These are phyloP conservation scores for Bambusicola thoracicus DNA, from an alignment of 2,113 vertebrate species.

Conservation along the genomic window DNA sequence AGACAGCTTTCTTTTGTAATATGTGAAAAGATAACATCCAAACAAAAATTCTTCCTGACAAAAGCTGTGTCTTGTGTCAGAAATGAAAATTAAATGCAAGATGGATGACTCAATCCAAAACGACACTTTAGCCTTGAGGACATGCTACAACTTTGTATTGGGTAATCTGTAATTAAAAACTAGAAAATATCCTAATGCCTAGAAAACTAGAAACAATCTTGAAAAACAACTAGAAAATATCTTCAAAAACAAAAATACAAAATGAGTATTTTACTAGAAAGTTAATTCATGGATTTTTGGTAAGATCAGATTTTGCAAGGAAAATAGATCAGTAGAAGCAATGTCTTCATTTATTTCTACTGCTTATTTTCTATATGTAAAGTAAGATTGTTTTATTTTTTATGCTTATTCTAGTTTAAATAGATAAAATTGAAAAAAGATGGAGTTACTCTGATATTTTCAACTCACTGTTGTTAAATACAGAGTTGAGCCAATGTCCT, in stretches of 20 bases:
- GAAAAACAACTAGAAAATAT: neutral
- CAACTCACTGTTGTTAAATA: neutral
- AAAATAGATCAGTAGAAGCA: neutral
- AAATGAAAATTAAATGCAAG: conserved; percentile 60
- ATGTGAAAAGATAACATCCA: conserved; percentile 22
- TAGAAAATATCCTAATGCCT: neutral
- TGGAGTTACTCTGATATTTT: neutral
- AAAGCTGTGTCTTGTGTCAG: conserved; percentile 57
- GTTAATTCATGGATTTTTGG: neutral
- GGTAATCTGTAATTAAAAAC: conserved; percentile 55
- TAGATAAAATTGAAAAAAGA: neutral
- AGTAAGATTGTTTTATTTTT: neutral
- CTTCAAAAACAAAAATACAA: neutral
- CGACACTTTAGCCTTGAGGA: conserved; percentile 21
- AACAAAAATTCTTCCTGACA: conserved; percentile 49
- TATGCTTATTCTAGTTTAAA: neutral
- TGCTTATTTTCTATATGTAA: neutral
- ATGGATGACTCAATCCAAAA: conserved; percentile 50
- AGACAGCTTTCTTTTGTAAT: conserved; percentile 19
- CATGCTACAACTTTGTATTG: neutral
- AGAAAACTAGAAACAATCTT: neutral
- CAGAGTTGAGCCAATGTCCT: neutral
- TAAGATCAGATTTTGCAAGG: neutral
- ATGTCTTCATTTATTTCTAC: neutral
- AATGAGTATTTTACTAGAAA: neutral